Base-by-base conservation (phyloP, 1,140 invertebrate species). In the Pseudomyrmex cubaensis region DNA sequence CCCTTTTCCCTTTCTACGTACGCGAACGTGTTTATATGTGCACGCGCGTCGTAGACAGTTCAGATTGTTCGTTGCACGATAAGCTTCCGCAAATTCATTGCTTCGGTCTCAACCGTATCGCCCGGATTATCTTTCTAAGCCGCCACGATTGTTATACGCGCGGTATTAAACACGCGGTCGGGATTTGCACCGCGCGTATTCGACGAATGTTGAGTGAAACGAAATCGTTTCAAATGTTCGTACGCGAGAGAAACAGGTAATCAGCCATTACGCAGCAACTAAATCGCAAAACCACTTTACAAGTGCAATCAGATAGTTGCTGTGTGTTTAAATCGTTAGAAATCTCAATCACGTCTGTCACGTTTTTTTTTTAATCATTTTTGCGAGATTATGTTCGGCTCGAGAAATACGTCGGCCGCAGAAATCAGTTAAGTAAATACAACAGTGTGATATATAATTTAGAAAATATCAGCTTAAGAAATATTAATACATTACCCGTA, bases 31-130 rank as follows among this genome's bases (percentile, higher is more conserved):
- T 57, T 7, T 25, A 2, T 20, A 62, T 20, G 4, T n/a, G 44
- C 25, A 74, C 10, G 10, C 63, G 22, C 17, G 9, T 4, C 15
- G n/a, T 35, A 20, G n/a, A 66, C 22, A 52, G 35, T 4, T 75
- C 59, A 22, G 8, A 64, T 52, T 64, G 22, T 17, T 35, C 1
- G 8, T 17, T 76, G 12, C 48, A 64, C n/a, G 46, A 62, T 75
- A 75, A 64, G 48, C 46, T 64, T 76, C 12, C n/a, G 61, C 25
- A 76, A 50, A 52, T 63, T 52, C 2, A 76, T 76, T 9, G 48
- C 10, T 76, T 75, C 0, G 2, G 10, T 3, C 8, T 3, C 12
- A 35, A 17, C 13, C 13, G 5, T 35, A 35, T 76, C 20, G 20
- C 4, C 5, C 52, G n/a, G 22, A 76, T 76, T 63, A 52, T 63